Percentiles rank a stretch among this genome's conserved stretches.
Conservation (phyloP, 2,797 vertebrate species). For the Scolopax bukidnonensis region DNA sequence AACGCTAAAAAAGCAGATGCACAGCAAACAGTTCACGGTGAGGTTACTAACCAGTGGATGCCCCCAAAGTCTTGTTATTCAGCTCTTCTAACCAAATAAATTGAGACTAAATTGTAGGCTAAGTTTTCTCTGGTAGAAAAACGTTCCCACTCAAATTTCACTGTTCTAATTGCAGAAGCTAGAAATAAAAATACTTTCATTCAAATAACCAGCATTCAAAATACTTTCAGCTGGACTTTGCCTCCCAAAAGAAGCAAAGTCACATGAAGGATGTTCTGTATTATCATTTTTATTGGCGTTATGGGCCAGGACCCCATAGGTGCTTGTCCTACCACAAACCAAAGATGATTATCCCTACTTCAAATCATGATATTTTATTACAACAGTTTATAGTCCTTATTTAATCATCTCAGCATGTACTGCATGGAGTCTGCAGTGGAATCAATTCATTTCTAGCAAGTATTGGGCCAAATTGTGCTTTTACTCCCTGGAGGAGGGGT, state of each 20-base stretch:
- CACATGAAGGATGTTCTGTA: neutral
- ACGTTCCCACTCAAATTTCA: slow-evolving; percentile 44
- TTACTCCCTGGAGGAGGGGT: slow-evolving; percentile 34
- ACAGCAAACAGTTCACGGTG: neutral
- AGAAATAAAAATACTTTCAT: slow-evolving; percentile 55
- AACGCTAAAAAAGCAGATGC: neutral
- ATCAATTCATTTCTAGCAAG: slow-evolving; percentile 45
- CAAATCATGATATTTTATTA: slow-evolving; percentile 25
- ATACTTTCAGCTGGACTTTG: slow-evolving; percentile 28
- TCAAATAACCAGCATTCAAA: slow-evolving; percentile 34
- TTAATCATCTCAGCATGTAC: slow-evolving; percentile 54
- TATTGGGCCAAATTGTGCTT: slow-evolving; percentile 42
- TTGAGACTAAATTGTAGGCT: slow-evolving; percentile 33
- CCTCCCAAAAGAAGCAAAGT: neutral
- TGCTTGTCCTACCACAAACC: slow-evolving; percentile 19
- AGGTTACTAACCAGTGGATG: neutral
- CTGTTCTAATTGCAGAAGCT: slow-evolving; percentile 59
- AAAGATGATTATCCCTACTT: neutral
- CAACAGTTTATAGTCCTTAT: slow-evolving; percentile 31
- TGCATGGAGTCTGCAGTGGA: slow-evolving; percentile 15
- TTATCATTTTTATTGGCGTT: neutral
- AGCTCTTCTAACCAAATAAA: slow-evolving; percentile 1
- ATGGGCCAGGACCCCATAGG: slow-evolving; percentile 14
- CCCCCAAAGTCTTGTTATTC: neutral
- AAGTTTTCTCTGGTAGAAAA: slow-evolving; percentile 9